Evolutionary conservation across 2,797 vertebrate genomes (phyloP).

Genomic region (Pipistrellus pipistrellus): DNA sequence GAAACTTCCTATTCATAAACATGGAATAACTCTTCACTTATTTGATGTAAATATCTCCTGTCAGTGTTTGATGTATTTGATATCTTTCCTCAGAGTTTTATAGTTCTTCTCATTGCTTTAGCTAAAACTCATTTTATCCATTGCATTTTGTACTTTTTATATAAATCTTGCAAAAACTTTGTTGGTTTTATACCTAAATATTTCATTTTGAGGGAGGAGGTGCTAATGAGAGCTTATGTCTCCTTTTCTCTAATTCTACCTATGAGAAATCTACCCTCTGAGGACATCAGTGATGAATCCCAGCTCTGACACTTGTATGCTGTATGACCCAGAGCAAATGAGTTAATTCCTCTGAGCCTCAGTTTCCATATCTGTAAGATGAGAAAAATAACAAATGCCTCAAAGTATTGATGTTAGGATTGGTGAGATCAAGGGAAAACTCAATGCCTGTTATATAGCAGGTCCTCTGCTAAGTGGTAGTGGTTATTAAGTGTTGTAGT

Average conservation of each 20-base stretch:
- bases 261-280: not conserved
- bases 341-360: no score
- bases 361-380: slow-evolving; percentile 27
- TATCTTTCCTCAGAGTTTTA: not conserved
- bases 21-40: not conserved
- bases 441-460: not conserved
- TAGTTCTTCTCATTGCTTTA: not conserved
- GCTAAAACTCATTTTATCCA: no score
- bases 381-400: not conserved
- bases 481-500: not conserved
- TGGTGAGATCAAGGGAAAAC: not conserved
- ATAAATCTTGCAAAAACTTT: not conserved
- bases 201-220: not conserved
- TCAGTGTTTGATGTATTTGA: not conserved
- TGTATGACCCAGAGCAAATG: not conserved
- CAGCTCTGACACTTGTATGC: not conserved
- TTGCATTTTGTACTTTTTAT: not conserved
- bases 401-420: not conserved
- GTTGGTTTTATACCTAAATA: not conserved
- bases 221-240: not conserved
- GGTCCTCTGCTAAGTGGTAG: not conserved
- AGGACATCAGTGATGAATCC: not conserved
- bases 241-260: not conserved
- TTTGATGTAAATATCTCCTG: not conserved
- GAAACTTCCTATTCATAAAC: not conserved